phyloP scores from a whole-genome alignment of 92 coral and sea anemone genomes.

The Plumapathes pennacea region DNA sequence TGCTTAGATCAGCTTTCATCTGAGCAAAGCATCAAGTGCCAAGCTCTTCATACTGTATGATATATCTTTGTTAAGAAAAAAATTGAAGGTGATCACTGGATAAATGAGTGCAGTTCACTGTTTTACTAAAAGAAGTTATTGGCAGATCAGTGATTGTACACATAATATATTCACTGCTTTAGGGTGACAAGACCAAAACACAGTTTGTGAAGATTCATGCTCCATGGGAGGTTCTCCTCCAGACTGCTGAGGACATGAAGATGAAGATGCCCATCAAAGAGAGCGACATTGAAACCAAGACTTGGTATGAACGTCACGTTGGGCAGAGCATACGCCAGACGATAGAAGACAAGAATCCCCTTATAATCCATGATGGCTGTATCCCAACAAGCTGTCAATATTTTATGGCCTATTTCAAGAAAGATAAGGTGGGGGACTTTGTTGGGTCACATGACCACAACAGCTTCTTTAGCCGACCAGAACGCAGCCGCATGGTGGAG shows the following conservation, averaged over 20 bases:
- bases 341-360: slow-evolving; percentile 60
- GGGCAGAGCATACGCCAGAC: slow-evolving; percentile 48
- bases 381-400: slow-evolving; percentile 55
- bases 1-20: no score
- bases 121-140: no score
- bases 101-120: no score
- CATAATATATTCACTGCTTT: background rate
- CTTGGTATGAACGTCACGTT: slow-evolving; percentile 71
- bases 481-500: slow-evolving; percentile 94
- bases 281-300: slow-evolving; percentile 72
- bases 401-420: slow-evolving; percentile 81
- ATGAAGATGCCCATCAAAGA: slow-evolving; percentile 92
- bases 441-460: slow-evolving; percentile 65
- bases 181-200: slow-evolving; percentile 49
- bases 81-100: no score
- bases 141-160: no score
- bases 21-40: no score
- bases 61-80: no score
- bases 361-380: slow-evolving; percentile 60
- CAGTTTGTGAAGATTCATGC: slow-evolving; percentile 81
- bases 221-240: slow-evolving; percentile 66
- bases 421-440: slow-evolving; percentile 65
- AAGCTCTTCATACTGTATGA: no score
- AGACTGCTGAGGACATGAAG: slow-evolving; percentile 88
- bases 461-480: slow-evolving; percentile 80